Conservation (phyloP, 2,797 vertebrate species). For the Molossus molossus region DNA sequence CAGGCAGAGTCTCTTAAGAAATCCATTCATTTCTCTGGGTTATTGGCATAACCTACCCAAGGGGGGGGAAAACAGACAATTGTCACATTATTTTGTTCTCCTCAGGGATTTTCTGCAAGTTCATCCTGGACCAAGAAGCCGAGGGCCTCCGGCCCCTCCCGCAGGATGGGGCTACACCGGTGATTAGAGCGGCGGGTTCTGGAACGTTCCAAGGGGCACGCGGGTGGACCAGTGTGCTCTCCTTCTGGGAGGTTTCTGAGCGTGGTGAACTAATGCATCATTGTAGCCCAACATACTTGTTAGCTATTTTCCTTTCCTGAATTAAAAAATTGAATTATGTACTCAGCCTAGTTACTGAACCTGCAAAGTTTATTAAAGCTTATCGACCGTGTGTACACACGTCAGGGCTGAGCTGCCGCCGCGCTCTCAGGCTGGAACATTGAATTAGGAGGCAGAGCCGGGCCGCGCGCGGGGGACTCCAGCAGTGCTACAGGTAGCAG, state of each 20-base stretch:
- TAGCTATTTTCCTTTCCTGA: conserved; percentile 89
- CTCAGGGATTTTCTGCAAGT: conserved; percentile 72
- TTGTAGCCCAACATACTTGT: conserved; percentile 87
- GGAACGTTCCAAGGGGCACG: conserved; percentile 78
- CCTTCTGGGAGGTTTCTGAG: conserved; percentile 72
- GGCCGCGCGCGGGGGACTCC: conserved; percentile 91
- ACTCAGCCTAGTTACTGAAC: conserved; percentile 89
- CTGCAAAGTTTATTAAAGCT: conserved; percentile 93
- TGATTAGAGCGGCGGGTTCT: conserved; percentile 81
- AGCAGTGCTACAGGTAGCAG: conserved; percentile 98
- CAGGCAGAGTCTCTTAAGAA: conserved; percentile 47
- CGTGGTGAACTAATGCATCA: conserved; percentile 82
- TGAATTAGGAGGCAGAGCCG: conserved; percentile 92
- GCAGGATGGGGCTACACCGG: conserved; percentile 67
- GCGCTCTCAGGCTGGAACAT: conserved; percentile 90
- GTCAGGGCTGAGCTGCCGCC: conserved; percentile 89
- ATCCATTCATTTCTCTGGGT: neutral
- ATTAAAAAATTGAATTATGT: conserved; percentile 93
- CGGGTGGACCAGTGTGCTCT: conserved; percentile 78
- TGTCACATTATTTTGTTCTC: conserved; percentile 81
- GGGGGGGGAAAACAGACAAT: conserved; percentile 58
- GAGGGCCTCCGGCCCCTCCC: neutral
- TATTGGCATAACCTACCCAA: conserved; percentile 37
- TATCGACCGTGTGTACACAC: conserved; percentile 92
- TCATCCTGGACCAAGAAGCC: conserved; percentile 67